Conservation (phyloP, 2,797 vertebrate genomes). For the Zenarchopterus dispar region DNA sequence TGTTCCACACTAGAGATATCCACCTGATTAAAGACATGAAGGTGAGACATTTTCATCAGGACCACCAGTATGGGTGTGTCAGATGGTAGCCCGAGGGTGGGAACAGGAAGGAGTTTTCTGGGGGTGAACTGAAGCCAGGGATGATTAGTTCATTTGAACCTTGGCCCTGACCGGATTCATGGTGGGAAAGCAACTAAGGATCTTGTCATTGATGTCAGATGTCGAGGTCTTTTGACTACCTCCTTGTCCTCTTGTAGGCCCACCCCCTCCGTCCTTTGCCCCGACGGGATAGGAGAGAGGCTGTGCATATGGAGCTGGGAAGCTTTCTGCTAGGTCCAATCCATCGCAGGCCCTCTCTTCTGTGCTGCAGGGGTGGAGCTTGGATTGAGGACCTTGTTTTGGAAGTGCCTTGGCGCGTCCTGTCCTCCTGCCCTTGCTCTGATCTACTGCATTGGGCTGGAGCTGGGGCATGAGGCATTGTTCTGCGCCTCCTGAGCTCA, state of each 20-base stretch:
- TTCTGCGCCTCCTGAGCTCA: conserved; percentile 13
- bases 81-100: no score
- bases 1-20: no score
- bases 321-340: conserved; percentile 49
- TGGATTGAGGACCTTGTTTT: conserved; percentile 31
- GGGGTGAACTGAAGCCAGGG: no score
- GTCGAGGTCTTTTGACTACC: conserved; percentile 31
- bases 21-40: no score
- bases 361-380: conserved; percentile 28
- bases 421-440: conserved; percentile 25
- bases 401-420: conserved; percentile 5
- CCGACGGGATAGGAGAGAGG: neutral
- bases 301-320: conserved; percentile 27
- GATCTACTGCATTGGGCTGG: conserved; percentile 11
- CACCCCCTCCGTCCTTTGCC: conserved; percentile 42
- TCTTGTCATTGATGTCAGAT: no score
- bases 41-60: no score
- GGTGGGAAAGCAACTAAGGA: no score
- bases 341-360: conserved; percentile 52
- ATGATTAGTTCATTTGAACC: no score
- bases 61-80: no score
- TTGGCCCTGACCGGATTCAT: no score
- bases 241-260: conserved; percentile 7
- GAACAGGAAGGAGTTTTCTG: no score
- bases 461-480: neutral